Conservation (phyloP, 2,797 vertebrate genomes). For the Anableps anableps region DNA sequence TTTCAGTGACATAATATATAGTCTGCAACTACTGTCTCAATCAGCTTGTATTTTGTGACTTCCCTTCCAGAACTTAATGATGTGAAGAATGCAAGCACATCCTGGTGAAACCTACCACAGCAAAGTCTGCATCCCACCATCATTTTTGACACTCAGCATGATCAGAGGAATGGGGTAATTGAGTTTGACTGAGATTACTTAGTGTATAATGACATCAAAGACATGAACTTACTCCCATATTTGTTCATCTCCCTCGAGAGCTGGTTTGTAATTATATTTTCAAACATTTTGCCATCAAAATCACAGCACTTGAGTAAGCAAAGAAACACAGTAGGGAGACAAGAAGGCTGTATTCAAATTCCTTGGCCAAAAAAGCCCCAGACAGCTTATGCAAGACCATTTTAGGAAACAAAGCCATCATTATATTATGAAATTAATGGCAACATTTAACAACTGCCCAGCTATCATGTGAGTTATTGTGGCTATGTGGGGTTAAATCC, state of each 20-base stretch:
- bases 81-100: constrained; percentile 24
- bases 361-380: constrained; percentile 40
- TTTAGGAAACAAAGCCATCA: neutral
- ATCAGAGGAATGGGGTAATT: constrained; percentile 59
- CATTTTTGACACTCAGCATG: constrained; percentile 51
- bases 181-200: constrained; percentile 66
- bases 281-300: constrained; percentile 53
- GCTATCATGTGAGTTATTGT: neutral
- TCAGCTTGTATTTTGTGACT: constrained; percentile 41
- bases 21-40: constrained; percentile 31
- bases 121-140: constrained; percentile 46
- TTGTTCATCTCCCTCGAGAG: constrained; percentile 36
- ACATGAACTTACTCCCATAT: constrained; percentile 41
- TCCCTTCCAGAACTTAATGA: constrained; percentile 46
- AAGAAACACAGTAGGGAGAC: constrained; percentile 47
- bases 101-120: constrained; percentile 37
- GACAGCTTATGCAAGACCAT: constrained; percentile 43
- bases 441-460: constrained; percentile 17
- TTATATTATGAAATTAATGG: constrained; percentile 19
- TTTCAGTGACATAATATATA: constrained; percentile 38
- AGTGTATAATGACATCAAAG: constrained; percentile 63
- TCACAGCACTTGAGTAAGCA: constrained; percentile 52
- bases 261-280: constrained; percentile 43
- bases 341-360: constrained; percentile 48
- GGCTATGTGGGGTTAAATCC: neutral